Evolutionary conservation across 2,113 vertebrate genomes (phyloP).

Genomic region (Apaloderma vittatum): DNA sequence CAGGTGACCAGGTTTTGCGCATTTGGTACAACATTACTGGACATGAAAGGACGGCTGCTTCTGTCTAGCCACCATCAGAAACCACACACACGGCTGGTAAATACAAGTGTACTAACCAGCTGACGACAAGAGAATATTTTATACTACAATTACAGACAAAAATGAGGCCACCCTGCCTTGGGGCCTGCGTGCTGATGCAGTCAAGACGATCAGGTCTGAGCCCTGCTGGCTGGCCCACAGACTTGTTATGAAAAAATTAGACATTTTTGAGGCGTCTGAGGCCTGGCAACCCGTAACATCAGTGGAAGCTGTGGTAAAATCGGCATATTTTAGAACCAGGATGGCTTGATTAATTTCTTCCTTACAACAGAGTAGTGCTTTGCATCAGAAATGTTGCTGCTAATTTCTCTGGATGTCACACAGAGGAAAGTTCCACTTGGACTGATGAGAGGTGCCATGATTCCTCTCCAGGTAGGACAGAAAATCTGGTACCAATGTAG

Average conservation of each 20-base stretch:
- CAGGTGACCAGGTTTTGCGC: not conserved
- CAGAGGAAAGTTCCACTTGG: not conserved
- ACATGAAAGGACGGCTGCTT: not conserved
- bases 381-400: not conserved
- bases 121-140: constrained; percentile 30
- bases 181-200: not conserved
- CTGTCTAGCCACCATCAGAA: not conserved
- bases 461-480: not conserved
- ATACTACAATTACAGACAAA: not conserved
- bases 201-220: not conserved
- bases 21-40: not conserved
- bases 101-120: not conserved
- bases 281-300: not conserved
- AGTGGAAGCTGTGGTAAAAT: not conserved
- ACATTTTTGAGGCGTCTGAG: constrained; percentile 61
- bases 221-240: not conserved
- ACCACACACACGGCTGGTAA: not conserved
- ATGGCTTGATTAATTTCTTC: constrained; percentile 16
- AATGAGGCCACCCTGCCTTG: not conserved
- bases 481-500: not conserved
- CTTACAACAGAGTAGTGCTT: not conserved
- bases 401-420: not conserved
- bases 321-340: not conserved
- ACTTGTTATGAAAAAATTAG: not conserved
- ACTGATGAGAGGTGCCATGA: not conserved